phyloP scores from a whole-genome alignment of 2,888 invertebrate genomes.

The Anoncus sp. region DNA sequence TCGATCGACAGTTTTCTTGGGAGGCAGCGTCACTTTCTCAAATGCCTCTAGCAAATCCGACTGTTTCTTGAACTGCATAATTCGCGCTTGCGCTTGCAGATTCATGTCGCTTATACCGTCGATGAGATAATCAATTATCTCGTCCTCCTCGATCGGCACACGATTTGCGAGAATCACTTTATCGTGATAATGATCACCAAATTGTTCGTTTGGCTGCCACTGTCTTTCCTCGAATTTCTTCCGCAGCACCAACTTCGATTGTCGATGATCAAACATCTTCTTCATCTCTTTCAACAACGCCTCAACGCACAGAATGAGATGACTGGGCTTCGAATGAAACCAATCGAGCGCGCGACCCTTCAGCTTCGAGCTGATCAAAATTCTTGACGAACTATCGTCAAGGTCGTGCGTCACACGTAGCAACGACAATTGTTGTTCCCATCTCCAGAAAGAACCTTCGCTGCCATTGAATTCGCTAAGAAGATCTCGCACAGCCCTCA shows the following conservation, averaged over 20 bases:
- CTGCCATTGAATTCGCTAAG: constrained; percentile 47
- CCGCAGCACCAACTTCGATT: constrained; percentile 54
- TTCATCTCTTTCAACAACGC: constrained; percentile 6
- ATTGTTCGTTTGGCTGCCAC: constrained; percentile 27
- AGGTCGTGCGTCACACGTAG: constrained; percentile 35
- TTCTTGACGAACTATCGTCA: constrained; percentile 36
- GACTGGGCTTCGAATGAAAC: constrained; percentile 46
- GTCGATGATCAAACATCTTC: constrained; percentile 41
- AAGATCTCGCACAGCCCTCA: constrained; percentile 36
- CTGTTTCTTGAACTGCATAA: constrained; percentile 31
- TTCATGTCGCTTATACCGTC: constrained; percentile 10
- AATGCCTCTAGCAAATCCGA: constrained; percentile 40
- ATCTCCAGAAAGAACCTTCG: constrained; percentile 36
- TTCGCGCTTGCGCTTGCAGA: constrained; percentile 11
- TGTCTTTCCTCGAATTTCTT: not conserved
- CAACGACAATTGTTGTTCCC: constrained; percentile 42
- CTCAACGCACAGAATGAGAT: constrained; percentile 9
- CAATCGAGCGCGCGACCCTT: constrained; percentile 43
- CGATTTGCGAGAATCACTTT: constrained; percentile 41
- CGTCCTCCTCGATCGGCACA: constrained; percentile 40
- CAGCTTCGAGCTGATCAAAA: constrained; percentile 42
- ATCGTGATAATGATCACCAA: constrained; percentile 32
- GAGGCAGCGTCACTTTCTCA: constrained; percentile 20
- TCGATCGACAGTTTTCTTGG: constrained; percentile 8
- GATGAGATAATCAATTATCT: constrained; percentile 17